Evolutionary conservation across 2,888 invertebrate genomes (phyloP).

Genomic region (Lasioglossum villosulum): DNA sequence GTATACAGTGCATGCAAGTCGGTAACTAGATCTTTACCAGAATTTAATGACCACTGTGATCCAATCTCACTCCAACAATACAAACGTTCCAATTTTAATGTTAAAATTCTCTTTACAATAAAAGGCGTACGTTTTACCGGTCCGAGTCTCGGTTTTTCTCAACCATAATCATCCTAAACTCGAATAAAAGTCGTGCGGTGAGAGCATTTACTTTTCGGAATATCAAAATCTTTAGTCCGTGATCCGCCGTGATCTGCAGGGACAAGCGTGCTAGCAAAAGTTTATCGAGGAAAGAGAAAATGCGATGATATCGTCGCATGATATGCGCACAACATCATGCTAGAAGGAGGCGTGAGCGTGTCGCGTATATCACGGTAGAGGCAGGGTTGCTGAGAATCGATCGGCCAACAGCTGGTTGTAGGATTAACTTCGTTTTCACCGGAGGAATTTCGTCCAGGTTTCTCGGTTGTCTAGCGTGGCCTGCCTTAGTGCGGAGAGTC

Average conservation of each 20-base stretch:
- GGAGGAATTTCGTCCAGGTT: neutral
- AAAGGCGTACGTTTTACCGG: neutral
- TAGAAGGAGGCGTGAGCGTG: neutral
- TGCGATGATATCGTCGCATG: neutral
- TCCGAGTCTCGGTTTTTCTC: neutral
- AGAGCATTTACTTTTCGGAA: neutral
- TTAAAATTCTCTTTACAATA: neutral
- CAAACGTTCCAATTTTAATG: neutral
- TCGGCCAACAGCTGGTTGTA: neutral
- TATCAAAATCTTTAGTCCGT: neutral
- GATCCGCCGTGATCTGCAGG: neutral
- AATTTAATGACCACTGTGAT: neutral
- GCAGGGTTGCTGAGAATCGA: neutral
- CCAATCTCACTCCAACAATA: neutral
- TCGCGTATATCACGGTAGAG: neutral
- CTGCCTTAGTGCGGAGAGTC: neutral
- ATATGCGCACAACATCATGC: neutral
- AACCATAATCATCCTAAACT: neutral
- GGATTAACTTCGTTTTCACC: slow-evolving; percentile 14
- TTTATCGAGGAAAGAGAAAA: neutral
- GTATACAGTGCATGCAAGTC: neutral
- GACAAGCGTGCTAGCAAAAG: neutral
- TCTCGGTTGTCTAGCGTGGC: neutral
- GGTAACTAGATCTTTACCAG: neutral
- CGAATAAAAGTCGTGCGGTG: neutral